phyloP scores from a whole-genome alignment of 2,797 vertebrate species.

The Oreortyx pictus region DNA sequence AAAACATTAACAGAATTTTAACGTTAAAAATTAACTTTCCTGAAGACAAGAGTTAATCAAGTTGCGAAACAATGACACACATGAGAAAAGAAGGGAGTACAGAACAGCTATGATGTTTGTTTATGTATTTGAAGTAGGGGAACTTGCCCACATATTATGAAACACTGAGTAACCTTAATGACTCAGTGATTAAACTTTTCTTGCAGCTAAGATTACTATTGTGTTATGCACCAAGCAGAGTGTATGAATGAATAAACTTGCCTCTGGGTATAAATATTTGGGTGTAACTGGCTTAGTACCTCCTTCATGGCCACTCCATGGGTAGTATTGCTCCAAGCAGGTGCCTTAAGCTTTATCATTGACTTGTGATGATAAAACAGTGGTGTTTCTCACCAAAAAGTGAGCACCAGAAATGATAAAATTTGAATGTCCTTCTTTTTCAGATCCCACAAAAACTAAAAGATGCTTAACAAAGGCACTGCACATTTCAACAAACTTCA shows the following conservation, averaged over 20 bases:
- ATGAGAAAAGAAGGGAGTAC: background rate
- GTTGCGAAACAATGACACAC: background rate
- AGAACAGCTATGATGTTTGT: background rate
- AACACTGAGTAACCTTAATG: constrained; percentile 13
- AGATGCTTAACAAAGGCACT: background rate
- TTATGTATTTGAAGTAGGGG: background rate
- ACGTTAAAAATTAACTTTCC: background rate
- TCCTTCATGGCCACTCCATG: background rate
- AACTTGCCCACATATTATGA: background rate
- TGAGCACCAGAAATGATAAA: accelerated
- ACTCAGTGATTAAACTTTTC: background rate
- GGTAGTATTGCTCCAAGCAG: background rate
- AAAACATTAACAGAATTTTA: background rate
- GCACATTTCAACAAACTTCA: background rate
- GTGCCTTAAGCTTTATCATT: background rate
- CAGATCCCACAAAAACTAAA: background rate
- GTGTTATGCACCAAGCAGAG: background rate
- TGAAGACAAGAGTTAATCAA: background rate
- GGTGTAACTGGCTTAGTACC: background rate
- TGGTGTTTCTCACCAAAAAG: background rate
- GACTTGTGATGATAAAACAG: background rate
- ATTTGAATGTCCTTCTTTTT: background rate
- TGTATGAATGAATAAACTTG: background rate
- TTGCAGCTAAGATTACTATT: background rate
- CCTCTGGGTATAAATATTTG: background rate